Evolutionary conservation across 2,113 vertebrate genomes (phyloP), one percentile per base, ranked within the genome.

Genomic region (Meles meles): DNA sequence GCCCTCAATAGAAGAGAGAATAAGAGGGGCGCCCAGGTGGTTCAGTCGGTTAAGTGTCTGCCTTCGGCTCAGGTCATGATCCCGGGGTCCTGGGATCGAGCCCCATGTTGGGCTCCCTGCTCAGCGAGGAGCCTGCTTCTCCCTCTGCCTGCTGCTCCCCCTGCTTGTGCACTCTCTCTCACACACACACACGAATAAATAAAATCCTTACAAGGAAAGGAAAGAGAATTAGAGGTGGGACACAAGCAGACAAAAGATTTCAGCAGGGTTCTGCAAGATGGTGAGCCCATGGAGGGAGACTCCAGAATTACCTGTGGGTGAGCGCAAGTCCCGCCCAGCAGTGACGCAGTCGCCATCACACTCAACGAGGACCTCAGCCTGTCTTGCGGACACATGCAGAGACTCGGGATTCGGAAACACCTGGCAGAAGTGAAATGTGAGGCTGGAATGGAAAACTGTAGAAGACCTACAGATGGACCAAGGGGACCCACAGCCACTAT

Each of bases 261-360:
- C 31, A 74, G 65, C 71, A 67, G 20, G 27, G 0, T 42, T 84
- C 77, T 80, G 17, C 52, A 59, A 59, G 47, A 52, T 3, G 8
- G 18, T 10, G 34, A 27, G 15, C 29, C 8, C 4, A 2, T 2
- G 2, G 71, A 71, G 2, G 47, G 17, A 52, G 15, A 76, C 18
- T 18, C 44, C 44, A 44, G 31, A 29, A 14, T 13, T 21, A 11
- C 71, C 18, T 10, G 13, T 13, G 20, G 3, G 47, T 7, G 47
- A 71, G 20, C 18, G 21, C 37, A 42, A 49, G 72, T 29, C 86
- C 72, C 37, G 1, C 11, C 25, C 47, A 63, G 42, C 74, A 86
- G 20, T 3, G 9, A 3, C 1, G 4, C 2, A 2, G n/a, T 23
- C 9, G 0, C 10, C 27, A 8, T 29, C 27, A 39, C 34, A 6